Evolutionary conservation across 2,113 vertebrate species (phyloP), one percentile per base, ranked within the genome.

Genomic region (Ivindomyrus marchei): DNA sequence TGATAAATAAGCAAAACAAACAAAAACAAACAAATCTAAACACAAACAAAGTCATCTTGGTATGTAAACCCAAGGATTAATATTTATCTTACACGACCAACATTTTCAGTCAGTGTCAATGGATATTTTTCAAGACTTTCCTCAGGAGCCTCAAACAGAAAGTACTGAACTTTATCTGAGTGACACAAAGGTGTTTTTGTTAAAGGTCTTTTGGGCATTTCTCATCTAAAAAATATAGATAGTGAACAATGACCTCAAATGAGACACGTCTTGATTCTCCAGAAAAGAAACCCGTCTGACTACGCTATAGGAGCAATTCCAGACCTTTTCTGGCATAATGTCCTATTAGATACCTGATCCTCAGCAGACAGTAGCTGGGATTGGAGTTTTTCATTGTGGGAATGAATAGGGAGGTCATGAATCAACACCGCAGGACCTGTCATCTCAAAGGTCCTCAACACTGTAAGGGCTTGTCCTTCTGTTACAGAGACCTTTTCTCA

Each of bases 311-410:
- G 31, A 46, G 42, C 80, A 21, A 42, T 42, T 47, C 36, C 70
- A 77, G 39, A 84, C 7, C 83, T 49, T 24, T 42, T 19, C 24
- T 46, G 45, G 39, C 45, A 85, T 3, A 46, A 47, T 47, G 45
- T 47, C n/a, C 83, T 85, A 21, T 85, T 46, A 49, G 85, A 87
- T 27, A 87, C 49, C 85, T 53, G 49, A 87, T 87, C 85, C 49
- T 15, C 2, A 5, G 49, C 49, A 17, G 27, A 52, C n/a, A 27
- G 85, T 11, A 52, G 4, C 49, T 11, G 10, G 47, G n/a, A 87
- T 39, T 49, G 49, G n/a, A 52, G 47, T 19, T 31, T 8, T 49
- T 47, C 46, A 13, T 87, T 46, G 45, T 27, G 10, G 85, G 11
- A 46, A 52, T 52, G 24, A 52, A 52, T 87, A 87, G 49, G 85